A percentile compares a stretch with the other conserved stretches of the same genome.
Conservation (phyloP, 2,113 vertebrate genomes). For the Cairina moschata region DNA sequence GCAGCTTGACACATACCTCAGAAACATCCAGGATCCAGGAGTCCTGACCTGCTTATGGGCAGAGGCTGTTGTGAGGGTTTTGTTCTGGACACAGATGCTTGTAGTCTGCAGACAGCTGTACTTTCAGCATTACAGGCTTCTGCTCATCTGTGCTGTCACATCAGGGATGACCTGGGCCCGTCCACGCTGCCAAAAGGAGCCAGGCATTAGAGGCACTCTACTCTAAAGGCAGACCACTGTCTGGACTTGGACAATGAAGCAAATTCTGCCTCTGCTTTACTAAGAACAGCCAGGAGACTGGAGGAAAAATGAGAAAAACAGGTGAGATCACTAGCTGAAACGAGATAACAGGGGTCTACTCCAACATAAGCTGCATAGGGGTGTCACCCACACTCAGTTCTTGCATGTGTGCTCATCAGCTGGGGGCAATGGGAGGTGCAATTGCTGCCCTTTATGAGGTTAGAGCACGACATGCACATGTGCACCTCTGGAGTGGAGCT, state of each 20-base stretch:
- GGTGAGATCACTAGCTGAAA: neutral
- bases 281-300: neutral
- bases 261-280: neutral
- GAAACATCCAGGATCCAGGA: neutral
- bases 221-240: neutral
- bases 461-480: neutral
- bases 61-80: neutral
- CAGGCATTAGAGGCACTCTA: neutral
- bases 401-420: neutral
- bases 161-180: neutral
- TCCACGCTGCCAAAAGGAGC: neutral
- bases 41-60: neutral
- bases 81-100: neutral
- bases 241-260: neutral
- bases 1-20: fast-evolving
- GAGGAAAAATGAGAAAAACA: neutral
- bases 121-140: neutral
- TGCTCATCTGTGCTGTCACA: neutral
- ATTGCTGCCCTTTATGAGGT: neutral
- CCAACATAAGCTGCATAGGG: neutral
- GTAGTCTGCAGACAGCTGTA: neutral
- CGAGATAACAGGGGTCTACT: neutral
- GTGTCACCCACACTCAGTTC: neutral
- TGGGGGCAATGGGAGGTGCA: neutral
- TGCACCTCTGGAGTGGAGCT: neutral